Percentiles rank a stretch among this genome's conserved stretches.
Conservation (phyloP, 92 coral and sea anemone genomes). For the Phenganax marumi region DNA sequence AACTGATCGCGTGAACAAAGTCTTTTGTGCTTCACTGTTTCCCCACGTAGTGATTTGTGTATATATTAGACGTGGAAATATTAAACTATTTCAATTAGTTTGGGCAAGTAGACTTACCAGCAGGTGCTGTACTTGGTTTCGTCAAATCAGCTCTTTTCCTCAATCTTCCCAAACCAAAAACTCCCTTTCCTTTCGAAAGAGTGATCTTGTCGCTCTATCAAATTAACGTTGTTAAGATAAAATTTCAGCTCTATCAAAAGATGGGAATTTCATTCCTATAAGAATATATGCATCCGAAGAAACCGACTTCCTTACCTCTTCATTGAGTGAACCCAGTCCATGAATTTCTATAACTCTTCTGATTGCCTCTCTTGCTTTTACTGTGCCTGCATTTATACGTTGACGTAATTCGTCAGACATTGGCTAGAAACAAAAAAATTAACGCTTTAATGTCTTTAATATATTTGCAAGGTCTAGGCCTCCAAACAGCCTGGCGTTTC, state of each 20-base stretch:
- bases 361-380: conserved; percentile 67
- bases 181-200: conserved; percentile 66
- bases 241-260: background rate
- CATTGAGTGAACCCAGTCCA: conserved; percentile 63
- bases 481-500: background rate
- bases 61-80: no score
- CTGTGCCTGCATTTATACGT: conserved; percentile 52
- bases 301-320: conserved; percentile 56
- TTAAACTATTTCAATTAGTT: background rate
- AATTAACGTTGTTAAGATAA: conserved; percentile 31
- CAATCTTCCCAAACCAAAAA: conserved; percentile 69
- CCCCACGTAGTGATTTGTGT: no score
- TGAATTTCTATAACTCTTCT: conserved; percentile 72
- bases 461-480: no score
- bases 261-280: background rate
- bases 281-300: background rate
- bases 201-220: conserved; percentile 72
- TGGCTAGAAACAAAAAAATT: conserved; percentile 51
- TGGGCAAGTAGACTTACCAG: conserved; percentile 53
- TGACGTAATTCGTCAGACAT: conserved; percentile 58
- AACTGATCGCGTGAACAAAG: background rate
- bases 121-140: conserved; percentile 87
- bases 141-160: conserved; percentile 86
- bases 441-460: background rate
- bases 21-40: no score